Evolutionary conservation across 1,140 invertebrate genomes (phyloP).

Genomic region (Drosophila guanche): DNA sequence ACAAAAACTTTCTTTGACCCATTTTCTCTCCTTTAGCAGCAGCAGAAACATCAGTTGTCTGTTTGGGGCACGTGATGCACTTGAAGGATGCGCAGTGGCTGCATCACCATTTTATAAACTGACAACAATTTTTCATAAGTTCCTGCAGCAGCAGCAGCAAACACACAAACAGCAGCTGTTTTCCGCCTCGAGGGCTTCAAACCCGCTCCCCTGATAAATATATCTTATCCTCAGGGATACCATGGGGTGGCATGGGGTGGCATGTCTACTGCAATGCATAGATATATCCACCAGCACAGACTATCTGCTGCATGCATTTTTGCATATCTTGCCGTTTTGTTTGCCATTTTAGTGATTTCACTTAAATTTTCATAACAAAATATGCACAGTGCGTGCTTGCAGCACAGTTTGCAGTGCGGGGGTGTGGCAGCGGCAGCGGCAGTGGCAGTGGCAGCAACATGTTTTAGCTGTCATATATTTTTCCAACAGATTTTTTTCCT

Average conservation of each 20-base stretch:
- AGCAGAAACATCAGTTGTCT: conserved; percentile 26
- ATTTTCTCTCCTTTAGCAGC: conserved; percentile 18
- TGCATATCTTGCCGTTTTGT: conserved; percentile 74
- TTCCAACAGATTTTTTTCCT: conserved; percentile 63
- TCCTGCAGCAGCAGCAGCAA: conserved; percentile 34
- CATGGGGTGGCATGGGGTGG: too few relatives aligned
- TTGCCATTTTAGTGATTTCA: conserved; percentile 81
- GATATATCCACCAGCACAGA: neutral
- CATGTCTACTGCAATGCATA: too few relatives aligned
- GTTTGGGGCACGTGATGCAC: conserved; percentile 64
- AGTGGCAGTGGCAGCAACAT: conserved; percentile 17
- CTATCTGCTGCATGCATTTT: conserved; percentile 39
- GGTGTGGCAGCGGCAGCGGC: neutral
- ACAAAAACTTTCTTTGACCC: conserved; percentile 55
- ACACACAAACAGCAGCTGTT: conserved; percentile 55
- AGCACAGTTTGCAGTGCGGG: conserved; percentile 37
- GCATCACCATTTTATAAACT: conserved; percentile 73
- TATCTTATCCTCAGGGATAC: too few relatives aligned
- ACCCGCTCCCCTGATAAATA: neutral
- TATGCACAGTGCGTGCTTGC: conserved; percentile 74
- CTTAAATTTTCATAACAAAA: conserved; percentile 82
- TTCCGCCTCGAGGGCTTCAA: conserved; percentile 49
- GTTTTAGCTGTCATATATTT: conserved; percentile 76
- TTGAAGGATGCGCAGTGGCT: conserved; percentile 64
- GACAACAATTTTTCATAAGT: conserved; percentile 76